These are phyloP conservation scores for Polyergus mexicanus DNA, from an alignment of 1,140 invertebrate genomes.

Conservation along the genomic window DNA sequence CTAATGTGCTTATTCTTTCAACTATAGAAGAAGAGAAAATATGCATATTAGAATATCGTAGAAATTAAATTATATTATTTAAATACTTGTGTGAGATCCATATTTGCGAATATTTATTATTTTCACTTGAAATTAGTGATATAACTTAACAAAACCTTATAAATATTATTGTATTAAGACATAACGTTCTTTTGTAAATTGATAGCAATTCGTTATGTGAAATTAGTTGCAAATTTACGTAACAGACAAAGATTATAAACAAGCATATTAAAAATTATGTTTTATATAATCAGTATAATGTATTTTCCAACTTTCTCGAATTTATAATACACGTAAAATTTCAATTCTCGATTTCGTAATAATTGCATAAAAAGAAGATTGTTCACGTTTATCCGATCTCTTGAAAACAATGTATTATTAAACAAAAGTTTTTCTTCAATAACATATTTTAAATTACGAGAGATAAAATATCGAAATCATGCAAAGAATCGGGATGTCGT, in stretches of 20 bases:
- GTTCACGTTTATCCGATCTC: too few species aligned
- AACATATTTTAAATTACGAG: neutral
- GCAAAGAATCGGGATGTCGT: too few species aligned
- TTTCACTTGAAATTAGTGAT: neutral
- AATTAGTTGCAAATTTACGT: constrained; percentile 3
- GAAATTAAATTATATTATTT: neutral
- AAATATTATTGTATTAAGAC: constrained; percentile 17
- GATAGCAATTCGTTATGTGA: neutral
- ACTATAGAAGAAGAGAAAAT: neutral
- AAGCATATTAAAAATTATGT: neutral
- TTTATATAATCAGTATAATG: constrained; percentile 3
- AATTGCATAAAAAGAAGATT: neutral
- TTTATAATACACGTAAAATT: neutral
- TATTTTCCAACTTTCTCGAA: neutral
- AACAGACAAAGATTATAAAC: neutral
- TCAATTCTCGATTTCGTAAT: neutral
- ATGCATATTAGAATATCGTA: neutral
- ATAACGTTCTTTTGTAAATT: constrained; percentile 2
- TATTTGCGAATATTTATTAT: constrained; percentile 11
- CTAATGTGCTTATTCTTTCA: neutral
- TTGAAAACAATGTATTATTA: too few species aligned
- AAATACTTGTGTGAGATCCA: constrained; percentile 44
- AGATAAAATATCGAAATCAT: neutral
- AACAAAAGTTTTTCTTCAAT: neutral
- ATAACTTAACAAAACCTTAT: neutral